A percentile compares a stretch with the other conserved stretches of the same genome.
Conservation (phyloP, 1,140 invertebrate species). For the Penaeus japonicus region DNA sequence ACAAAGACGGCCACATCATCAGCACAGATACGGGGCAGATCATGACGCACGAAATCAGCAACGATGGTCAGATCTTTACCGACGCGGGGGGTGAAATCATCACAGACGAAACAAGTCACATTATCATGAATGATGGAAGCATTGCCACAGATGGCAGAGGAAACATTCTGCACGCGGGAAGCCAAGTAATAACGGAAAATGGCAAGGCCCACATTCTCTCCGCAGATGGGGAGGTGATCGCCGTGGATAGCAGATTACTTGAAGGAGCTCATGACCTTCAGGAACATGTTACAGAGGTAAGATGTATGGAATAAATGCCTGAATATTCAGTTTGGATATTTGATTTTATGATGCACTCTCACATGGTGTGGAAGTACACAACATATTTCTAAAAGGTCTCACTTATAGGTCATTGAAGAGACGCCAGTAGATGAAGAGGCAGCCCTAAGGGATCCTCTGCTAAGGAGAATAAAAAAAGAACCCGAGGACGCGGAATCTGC, state of each 20-base stretch:
- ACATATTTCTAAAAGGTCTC: too few species aligned
- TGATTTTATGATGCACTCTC: too few species aligned
- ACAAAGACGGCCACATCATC: constrained; percentile 30
- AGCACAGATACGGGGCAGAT: constrained; percentile 1
- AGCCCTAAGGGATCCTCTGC: not conserved
- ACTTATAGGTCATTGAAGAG: constrained; percentile 36
- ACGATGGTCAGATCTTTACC: constrained; percentile 20
- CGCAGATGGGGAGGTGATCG: constrained; percentile 36
- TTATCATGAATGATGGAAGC: constrained; percentile 33
- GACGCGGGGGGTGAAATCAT: constrained; percentile 23
- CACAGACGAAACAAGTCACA: constrained; percentile 21
- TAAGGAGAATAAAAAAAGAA: constrained; percentile 30
- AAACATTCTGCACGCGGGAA: constrained; percentile 19
- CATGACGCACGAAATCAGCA: not conserved
- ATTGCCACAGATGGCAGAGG: not conserved
- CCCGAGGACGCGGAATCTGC: constrained; percentile 7
- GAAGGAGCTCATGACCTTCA: constrained; percentile 7
- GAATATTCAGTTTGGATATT: not conserved
- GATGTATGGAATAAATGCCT: not conserved
- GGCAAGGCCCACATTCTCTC: constrained; percentile 38
- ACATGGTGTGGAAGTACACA: too few species aligned
- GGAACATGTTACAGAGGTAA: constrained; percentile 38
- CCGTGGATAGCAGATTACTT: constrained; percentile 19
- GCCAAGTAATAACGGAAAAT: constrained; percentile 2
- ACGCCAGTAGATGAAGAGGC: not conserved